Evolutionary conservation across 35 echinoderm and acorn worm species (phyloP), one percentile per base, ranked within the genome.

Genomic region (Apostichopus parvimensis): DNA sequence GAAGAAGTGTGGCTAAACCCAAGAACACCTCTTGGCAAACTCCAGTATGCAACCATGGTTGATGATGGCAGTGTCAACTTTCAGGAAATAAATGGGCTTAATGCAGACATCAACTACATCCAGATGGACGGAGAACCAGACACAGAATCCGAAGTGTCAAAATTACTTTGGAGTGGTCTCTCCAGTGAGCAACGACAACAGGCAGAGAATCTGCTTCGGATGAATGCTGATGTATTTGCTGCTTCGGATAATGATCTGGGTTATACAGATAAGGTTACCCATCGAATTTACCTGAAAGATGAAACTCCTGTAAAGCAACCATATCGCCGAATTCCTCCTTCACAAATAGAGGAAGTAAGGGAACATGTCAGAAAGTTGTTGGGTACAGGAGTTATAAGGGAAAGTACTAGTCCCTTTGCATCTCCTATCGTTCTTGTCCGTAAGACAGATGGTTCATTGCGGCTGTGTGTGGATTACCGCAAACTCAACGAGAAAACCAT

Each of bases 331-430:
- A 25, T 84, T 14, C 80, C 80, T 11, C 80, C 80, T 11, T 84
- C 80, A n/a, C 26, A 28, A 28, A 28, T 28, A 28, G 26, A 28
- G 26, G 26, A 28, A 28, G 26, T 28, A 28, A 28, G 26, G 26
- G 26, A 28, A 1, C 26, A 28, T 28, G 26, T 28, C 26, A 28
- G 26, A 28, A 28, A 28, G 54, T 55, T 10, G 9, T 18, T 18
- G 22, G 80, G n/a, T 8, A 84, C 24, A 45, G 20, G n/a, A 54
- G 54, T 84, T 20, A 84, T 84, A 1, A 84, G 56, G 45, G 8
- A 84, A 20, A 84, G 80, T 55, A 84, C 80, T 20, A 84, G 53
- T 55, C 80, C 80, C 12, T 84, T 52, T 84, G 57, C 56, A 11
- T 84, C 80, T 11, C 80, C 80, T 45, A 84, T 84, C 7, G 77